phyloP scores from a whole-genome alignment of 23 tunicate species.

The Styela clava region DNA sequence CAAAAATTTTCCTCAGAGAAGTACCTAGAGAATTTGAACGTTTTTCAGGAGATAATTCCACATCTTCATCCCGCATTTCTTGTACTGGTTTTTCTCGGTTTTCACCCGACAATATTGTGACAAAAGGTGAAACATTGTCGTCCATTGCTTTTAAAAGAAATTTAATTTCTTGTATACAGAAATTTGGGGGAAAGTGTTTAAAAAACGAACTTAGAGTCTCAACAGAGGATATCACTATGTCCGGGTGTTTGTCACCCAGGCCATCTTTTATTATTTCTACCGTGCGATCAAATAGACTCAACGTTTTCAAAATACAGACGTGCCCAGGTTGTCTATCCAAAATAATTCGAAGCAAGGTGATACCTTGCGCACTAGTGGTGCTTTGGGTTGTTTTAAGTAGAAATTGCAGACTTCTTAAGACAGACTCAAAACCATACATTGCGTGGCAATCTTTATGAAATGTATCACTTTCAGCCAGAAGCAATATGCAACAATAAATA shows the following conservation, averaged over 20 bases:
- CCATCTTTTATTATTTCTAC: conserved; percentile 18
- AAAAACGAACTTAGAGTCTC: neutral
- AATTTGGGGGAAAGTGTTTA: neutral
- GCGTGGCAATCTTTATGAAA: conserved; percentile 10
- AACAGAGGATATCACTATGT: neutral
- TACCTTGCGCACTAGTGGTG: neutral
- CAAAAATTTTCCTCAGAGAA: neutral
- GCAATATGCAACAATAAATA: conserved; percentile 4
- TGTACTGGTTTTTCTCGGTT: neutral
- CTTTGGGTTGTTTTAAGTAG: neutral
- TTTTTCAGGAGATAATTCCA: neutral
- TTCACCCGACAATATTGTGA: neutral
- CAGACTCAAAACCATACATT: conserved; percentile 6
- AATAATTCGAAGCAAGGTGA: neutral
- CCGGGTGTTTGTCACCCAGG: neutral
- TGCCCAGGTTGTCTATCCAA: neutral
- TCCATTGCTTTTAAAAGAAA: neutral
- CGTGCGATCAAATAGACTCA: neutral
- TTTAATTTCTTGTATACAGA: neutral
- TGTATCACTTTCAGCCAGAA: neutral
- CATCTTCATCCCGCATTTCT: neutral
- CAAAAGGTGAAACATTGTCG: neutral
- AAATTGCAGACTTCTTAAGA: neutral
- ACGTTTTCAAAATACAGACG: neutral
- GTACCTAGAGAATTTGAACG: neutral